A percentile compares a stretch with the other conserved stretches of the same genome.
phyloP scores from a whole-genome alignment of 2,888 invertebrate genomes.

The Noctua janthe region DNA sequence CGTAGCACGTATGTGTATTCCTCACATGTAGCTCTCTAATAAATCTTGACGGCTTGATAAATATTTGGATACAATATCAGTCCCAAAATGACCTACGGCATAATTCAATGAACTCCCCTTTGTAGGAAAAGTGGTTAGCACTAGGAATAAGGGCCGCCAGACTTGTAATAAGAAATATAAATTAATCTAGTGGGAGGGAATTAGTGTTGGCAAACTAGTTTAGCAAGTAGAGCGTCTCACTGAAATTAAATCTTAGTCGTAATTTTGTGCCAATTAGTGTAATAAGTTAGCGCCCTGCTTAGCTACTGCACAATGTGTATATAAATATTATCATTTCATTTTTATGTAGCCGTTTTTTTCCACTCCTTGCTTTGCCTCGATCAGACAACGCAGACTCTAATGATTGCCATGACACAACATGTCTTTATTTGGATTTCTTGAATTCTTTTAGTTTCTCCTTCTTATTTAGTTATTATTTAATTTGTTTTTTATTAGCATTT shows the following conservation, averaged over 20 bases:
- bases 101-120: slow-evolving; percentile 22
- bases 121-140: neutral
- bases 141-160: slow-evolving; percentile 6
- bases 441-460: neutral
- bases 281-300: slow-evolving; percentile 13
- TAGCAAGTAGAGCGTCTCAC: slow-evolving; percentile 22
- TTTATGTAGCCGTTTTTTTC: neutral
- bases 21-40: neutral
- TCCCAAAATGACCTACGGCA: slow-evolving; percentile 7
- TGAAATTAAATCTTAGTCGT: slow-evolving; percentile 44
- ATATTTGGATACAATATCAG: slow-evolving; percentile 33
- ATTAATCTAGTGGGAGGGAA: slow-evolving; percentile 1
- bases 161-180: slow-evolving; percentile 21
- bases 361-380: slow-evolving; percentile 2
- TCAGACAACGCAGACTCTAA: neutral
- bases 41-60: slow-evolving; percentile 8
- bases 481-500: neutral
- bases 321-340: neutral
- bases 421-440: neutral
- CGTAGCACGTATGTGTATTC: neutral
- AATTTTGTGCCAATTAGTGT: slow-evolving; percentile 47
- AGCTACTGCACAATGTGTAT: neutral
- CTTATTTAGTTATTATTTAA: too few species aligned
- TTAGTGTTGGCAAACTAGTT: slow-evolving; percentile 30
- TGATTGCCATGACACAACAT: neutral